Evolutionary conservation across 2,888 invertebrate species (phyloP), one percentile per base, ranked within the genome.

Genomic region (Mellilla xanthometata): DNA sequence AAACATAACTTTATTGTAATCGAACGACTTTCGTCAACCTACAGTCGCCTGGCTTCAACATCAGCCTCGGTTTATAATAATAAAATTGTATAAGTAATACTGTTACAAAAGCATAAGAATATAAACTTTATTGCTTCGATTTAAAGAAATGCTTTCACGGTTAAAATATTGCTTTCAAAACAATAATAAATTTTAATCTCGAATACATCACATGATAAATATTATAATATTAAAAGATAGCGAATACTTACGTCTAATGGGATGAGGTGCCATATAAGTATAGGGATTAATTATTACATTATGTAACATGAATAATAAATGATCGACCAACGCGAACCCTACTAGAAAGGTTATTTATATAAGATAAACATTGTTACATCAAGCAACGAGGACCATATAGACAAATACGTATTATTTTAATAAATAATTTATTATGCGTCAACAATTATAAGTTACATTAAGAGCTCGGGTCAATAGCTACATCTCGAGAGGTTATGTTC

Each of bases 351-450:
- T 51, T 49, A 54, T 46, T 54, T 57, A 65, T 5, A 54, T 58
- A 64, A 65, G 49, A 65, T 60, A 68, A 57, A 59, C 58, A 54
- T 74, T 44, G 38, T 38, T 70, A 82, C 71, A 79, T 55, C 66
- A 85, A 81, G 83, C 74, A 79, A 81, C 77, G 65, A 78, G 70
- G 69, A 76, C 69, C 71, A 79, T 62, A 76, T 69, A 76, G 51
- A 56, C 52, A 58, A 58, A 65, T 58, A 60, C 53, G 44, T 57
- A 54, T 52, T 46, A 45, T 45, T 66, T 63, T 53, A 59, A 71
- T 72, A 72, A 66, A 72, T 72, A 62, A 61, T 76, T 76, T 86
- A 87, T 87, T 86, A 86, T 87, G 86, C 87, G 69, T 85, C 79
- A 86, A 88, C 83, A 85, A 77, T 78, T 73, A n/a, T 75, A 63